Conservation (phyloP, 2,888 invertebrate genomes). For the Malthinus seriepunctatus region DNA sequence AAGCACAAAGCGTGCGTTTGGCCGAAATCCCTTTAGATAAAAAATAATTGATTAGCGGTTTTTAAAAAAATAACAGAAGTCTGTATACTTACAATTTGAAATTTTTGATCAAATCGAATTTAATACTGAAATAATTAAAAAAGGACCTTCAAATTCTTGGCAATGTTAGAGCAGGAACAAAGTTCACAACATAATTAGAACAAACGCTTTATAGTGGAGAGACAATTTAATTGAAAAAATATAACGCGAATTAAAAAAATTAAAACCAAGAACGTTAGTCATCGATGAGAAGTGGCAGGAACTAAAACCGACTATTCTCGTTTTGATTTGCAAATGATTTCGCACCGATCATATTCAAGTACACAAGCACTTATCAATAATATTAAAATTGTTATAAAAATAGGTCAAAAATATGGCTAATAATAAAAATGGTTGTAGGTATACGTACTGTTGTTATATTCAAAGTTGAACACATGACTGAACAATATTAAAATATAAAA, state of each 20-base stretch:
- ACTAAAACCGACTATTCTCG: background rate
- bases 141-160: constrained; percentile 17
- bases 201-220: background rate
- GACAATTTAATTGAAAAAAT: background rate
- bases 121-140: constrained; percentile 5
- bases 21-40: background rate
- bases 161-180: constrained; percentile 7
- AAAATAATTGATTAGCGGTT: background rate
- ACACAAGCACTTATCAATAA: background rate
- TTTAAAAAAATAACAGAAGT: background rate
- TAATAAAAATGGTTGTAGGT: no score
- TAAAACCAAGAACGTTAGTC: background rate
- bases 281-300: background rate
- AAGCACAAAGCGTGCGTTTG: background rate
- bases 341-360: background rate
- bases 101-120: constrained; percentile 5
- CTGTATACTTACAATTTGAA: background rate
- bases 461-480: no score
- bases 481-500: no score
- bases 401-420: no score
- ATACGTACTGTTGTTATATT: no score
- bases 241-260: background rate
- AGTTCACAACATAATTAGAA: constrained; percentile 17
- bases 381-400: no score
- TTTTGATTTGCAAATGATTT: background rate